Conservation (phyloP, 2,888 invertebrate genomes). For the Drosophila antonietae region DNA sequence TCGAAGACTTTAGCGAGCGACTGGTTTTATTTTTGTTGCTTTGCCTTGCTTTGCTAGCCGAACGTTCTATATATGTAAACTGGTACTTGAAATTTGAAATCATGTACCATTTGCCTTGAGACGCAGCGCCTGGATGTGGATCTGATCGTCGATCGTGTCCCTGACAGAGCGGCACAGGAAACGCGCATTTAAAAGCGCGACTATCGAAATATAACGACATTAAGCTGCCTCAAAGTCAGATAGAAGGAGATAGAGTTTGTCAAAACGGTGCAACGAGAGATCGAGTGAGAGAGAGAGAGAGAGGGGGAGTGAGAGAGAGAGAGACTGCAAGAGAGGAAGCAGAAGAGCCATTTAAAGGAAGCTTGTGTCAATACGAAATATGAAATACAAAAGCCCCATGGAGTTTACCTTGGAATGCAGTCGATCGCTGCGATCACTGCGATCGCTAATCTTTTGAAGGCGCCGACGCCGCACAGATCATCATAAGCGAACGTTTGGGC, state of each 20-base stretch:
- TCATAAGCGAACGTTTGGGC: constrained; percentile 60
- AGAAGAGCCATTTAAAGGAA: constrained; percentile 69
- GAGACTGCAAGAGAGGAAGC: constrained; percentile 25
- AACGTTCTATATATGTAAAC: constrained; percentile 65
- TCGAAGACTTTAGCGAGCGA: constrained; percentile 10
- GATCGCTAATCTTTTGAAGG: constrained; percentile 70
- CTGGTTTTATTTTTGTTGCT: not conserved
- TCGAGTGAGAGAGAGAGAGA: constrained; percentile 2
- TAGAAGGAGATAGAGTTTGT: constrained; percentile 8
- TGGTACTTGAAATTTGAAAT: constrained; percentile 82
- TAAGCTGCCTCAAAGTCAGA: constrained; percentile 21
- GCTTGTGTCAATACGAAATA: constrained; percentile 77
- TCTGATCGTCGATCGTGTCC: constrained; percentile 67
- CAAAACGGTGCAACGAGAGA: not conserved
- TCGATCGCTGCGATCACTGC: constrained; percentile 26
- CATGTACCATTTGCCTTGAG: constrained; percentile 80
- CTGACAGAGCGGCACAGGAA: constrained; percentile 74
- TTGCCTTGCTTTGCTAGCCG: constrained; percentile 1
- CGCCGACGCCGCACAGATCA: constrained; percentile 65
- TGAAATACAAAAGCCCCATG: constrained; percentile 46
- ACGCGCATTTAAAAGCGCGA: constrained; percentile 79
- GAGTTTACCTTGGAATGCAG: constrained; percentile 72
- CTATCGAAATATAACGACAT: constrained; percentile 80
- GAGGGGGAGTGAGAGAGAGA: not conserved
- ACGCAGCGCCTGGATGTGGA: constrained; percentile 38